Evolutionary conservation across 2,888 invertebrate genomes (phyloP), one percentile per base, ranked within the genome.

Genomic region (Hartigia nigra): DNA sequence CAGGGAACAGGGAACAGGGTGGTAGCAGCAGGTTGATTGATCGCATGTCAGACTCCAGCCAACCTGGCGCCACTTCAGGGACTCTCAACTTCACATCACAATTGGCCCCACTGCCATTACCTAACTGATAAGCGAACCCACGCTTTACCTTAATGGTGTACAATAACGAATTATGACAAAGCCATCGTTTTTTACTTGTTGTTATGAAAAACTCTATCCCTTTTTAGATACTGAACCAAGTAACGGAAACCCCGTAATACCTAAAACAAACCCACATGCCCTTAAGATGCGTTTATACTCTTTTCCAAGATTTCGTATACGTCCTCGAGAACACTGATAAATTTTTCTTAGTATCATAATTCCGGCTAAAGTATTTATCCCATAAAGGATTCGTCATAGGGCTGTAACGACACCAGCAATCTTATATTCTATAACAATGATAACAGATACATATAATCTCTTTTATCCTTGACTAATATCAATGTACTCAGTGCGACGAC

Each of bases 1-100:
- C 75, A 77, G 79, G 80, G 77, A 82, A 77, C 87, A 87, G 83
- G 83, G 77, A 69, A 77, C 79, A 79, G 79, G 77, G 86, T 84
- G 85, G 86, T 87, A 88, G 87, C 84, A 86, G 86, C 87, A 88
- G 87, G 91, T 91, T 91, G 91, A 91, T 91, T 91, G 90, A 91
- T 91, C 91, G 91, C 87, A 86, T 86, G 89, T 88, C 88, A 89
- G 90, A 86, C 89, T 89, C 89, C 88, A 89, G 90, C 86, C 90
- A 86, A 90, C 90, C 90, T 90, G 91, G 90, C 91, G 90, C 91
- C 91, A 80, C 77, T 80, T 37, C 87, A 88, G 88, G 79, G 89
- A 83, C 85, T 89, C 90, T 86, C 91, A 91, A 88, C 86, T 83
- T 78, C 72, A 12, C 31, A 72, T 72, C 32, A 31, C 72, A 32